A percentile compares a stretch with the other conserved stretches of the same genome.
phyloP scores from a whole-genome alignment of 2,113 vertebrate species.

The Cephalopterus ornatus region DNA sequence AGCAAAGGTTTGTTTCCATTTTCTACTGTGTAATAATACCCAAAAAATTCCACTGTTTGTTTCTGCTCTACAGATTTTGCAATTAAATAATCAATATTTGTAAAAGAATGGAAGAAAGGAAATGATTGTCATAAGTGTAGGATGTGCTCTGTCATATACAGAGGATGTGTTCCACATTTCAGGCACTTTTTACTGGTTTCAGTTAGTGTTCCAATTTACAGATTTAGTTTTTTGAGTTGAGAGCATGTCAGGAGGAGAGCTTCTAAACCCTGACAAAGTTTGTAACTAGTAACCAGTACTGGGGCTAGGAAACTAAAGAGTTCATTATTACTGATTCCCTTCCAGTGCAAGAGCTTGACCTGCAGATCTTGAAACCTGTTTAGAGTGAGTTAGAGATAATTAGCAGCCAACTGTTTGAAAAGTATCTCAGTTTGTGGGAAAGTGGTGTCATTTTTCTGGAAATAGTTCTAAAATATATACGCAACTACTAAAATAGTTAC shows the following conservation, averaged over 20 bases:
- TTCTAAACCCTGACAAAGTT: background rate
- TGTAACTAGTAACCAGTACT: background rate
- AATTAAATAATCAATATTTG: background rate
- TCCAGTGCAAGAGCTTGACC: background rate
- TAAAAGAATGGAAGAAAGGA: background rate
- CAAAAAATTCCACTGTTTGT: background rate
- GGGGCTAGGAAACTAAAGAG: background rate
- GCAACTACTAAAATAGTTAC: background rate
- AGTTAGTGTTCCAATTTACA: background rate
- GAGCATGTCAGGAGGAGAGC: background rate
- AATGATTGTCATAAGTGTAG: background rate
- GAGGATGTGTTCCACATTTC: background rate
- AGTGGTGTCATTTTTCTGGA: background rate
- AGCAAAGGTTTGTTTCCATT: conserved; percentile 81
- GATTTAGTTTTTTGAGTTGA: background rate
- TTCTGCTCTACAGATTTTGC: background rate
- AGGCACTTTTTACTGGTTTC: background rate
- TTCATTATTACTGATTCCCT: background rate
- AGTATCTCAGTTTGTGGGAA: background rate
- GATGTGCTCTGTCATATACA: background rate
- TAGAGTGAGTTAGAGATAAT: background rate
- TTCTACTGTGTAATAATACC: background rate
- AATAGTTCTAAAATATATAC: background rate
- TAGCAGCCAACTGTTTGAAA: background rate
- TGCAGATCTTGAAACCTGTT: background rate